Evolutionary conservation across 2,797 vertebrate genomes (phyloP).

Genomic region (Bovichtus diacanthus): DNA sequence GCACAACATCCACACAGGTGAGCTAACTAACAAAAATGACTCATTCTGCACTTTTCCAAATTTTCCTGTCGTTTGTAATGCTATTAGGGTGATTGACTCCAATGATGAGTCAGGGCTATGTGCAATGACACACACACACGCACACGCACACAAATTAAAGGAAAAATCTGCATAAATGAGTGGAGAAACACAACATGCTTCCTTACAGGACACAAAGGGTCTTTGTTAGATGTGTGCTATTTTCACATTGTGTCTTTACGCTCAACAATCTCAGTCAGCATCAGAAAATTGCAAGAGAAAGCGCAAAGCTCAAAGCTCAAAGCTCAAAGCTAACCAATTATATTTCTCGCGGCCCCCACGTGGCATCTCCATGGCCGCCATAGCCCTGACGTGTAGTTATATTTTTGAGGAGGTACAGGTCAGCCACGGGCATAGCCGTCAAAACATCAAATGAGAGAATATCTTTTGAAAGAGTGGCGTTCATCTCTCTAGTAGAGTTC

Average conservation of each 20-base stretch:
- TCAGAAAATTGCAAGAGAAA: not conserved
- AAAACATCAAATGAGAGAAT: slow-evolving; percentile 7
- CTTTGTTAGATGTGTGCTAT: not conserved
- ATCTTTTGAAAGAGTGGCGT: not conserved
- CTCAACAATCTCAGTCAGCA: slow-evolving; percentile 2
- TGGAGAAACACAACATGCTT: slow-evolving; percentile 1
- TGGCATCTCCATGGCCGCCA: not conserved
- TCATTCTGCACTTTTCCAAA: slow-evolving; percentile 24
- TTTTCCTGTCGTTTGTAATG: slow-evolving; percentile 31
- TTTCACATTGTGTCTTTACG: slow-evolving; percentile 7
- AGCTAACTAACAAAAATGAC: slow-evolving; percentile 35
- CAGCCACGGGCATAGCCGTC: not conserved
- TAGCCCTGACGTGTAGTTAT: not conserved
- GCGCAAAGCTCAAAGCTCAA: no score
- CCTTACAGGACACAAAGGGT: not conserved
- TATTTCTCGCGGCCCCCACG: not conserved
- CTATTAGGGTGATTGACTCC: slow-evolving; percentile 24
- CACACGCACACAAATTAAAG: slow-evolving; percentile 10
- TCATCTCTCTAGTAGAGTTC: not conserved
- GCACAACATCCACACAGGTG: slow-evolving; percentile 58
- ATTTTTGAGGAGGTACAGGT: not conserved
- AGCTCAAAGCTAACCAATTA: slow-evolving; percentile 2
- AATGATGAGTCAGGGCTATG: slow-evolving; percentile 30
- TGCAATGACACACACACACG: not conserved
- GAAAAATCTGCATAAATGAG: slow-evolving; percentile 11